Evolutionary conservation across 2,113 vertebrate genomes (phyloP).

Genomic region (Python bivittatus): DNA sequence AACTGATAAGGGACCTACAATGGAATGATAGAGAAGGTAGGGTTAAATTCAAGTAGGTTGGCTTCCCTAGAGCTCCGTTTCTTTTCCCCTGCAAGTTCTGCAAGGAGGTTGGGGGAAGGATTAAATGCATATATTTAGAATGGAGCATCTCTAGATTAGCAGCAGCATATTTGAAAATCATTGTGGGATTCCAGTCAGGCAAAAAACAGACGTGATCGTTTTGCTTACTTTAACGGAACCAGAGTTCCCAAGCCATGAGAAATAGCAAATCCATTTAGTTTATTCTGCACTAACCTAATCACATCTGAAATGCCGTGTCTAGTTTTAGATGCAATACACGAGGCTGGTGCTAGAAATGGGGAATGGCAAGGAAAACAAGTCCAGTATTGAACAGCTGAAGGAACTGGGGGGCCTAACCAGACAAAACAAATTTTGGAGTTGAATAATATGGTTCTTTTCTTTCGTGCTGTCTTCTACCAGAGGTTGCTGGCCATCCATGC

Average conservation of each 20-base stretch:
- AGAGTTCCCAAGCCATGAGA: background rate
- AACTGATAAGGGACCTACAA: too few species aligned
- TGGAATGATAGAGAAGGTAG: too few species aligned
- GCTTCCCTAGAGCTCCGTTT: background rate
- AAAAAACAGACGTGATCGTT: background rate
- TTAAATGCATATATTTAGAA: background rate
- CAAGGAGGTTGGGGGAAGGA: background rate
- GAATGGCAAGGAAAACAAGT: background rate
- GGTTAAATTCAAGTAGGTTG: background rate
- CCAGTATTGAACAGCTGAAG: too few species aligned
- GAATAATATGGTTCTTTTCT: background rate
- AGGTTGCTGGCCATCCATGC: background rate
- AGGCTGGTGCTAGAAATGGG: too few species aligned
- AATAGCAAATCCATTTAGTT: background rate
- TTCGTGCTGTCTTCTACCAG: background rate
- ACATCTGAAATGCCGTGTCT: background rate
- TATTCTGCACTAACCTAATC: background rate
- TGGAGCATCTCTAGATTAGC: background rate
- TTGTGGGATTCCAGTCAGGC: background rate
- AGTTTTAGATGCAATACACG: background rate
- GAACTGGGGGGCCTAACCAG: background rate
- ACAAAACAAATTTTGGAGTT: background rate
- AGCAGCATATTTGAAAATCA: background rate
- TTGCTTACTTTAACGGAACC: background rate
- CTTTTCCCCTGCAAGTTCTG: background rate